Percentiles rank a stretch among this genome's conserved stretches.
Evolutionary conservation across 2,888 invertebrate species (phyloP).

Genomic region (Tetheella fluctuosa): DNA sequence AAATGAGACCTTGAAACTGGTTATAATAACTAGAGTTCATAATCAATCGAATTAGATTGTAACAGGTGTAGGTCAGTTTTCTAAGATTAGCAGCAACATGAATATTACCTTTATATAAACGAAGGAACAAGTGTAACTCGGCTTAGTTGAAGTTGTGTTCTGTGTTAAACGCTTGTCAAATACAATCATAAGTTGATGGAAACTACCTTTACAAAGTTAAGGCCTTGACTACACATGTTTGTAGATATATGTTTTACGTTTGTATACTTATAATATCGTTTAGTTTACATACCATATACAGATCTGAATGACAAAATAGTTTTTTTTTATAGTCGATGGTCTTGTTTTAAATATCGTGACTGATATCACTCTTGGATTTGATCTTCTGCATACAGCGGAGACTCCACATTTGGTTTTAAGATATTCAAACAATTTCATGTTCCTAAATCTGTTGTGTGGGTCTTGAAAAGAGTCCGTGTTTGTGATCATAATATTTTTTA

Average conservation of each 20-base stretch:
- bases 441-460: too few species aligned
- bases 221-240: not conserved
- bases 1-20: conserved; percentile 1
- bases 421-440: too few species aligned
- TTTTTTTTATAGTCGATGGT: not conserved
- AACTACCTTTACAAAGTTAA: conserved; percentile 1
- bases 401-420: too few species aligned
- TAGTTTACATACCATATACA: not conserved
- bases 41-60: not conserved
- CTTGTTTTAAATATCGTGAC: not conserved
- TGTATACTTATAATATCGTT: not conserved
- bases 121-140: conserved; percentile 1
- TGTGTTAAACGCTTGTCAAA: not conserved
- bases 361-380: not conserved
- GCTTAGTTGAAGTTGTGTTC: not conserved
- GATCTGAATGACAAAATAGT: conserved; percentile 1
- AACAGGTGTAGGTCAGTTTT: not conserved
- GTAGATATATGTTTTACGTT: not conserved
- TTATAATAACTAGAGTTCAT: not conserved
- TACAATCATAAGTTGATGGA: not conserved
- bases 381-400: too few species aligned
- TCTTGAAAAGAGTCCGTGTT: too few species aligned
- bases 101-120: not conserved
- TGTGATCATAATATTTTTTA: conserved; percentile 22
- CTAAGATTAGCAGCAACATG: not conserved